Conservation (phyloP, 2,888 invertebrate species). For the Julus scanicus region DNA sequence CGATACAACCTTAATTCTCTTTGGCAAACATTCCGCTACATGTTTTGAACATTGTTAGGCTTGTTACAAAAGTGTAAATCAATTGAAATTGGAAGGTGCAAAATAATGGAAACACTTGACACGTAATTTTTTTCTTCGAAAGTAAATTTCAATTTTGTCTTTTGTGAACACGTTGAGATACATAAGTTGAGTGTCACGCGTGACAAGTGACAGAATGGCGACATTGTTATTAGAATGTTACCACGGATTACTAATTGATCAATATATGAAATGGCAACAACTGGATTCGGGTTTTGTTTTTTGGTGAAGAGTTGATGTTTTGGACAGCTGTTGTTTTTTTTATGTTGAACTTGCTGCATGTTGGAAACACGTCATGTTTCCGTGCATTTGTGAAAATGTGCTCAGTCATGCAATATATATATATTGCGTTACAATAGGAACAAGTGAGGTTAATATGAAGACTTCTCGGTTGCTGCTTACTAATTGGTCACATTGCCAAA, state of each 20-base stretch:
- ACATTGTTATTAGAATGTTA: not conserved
- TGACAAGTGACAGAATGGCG: not conserved
- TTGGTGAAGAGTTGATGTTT: not conserved
- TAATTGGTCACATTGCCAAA: slow-evolving; percentile 14
- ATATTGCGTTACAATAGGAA: slow-evolving; percentile 32
- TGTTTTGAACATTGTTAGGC: too few relatives aligned
- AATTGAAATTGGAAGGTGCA: too few relatives aligned
- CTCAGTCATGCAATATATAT: not conserved
- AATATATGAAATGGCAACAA: not conserved
- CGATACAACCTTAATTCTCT: too few relatives aligned
- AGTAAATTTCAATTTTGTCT: too few relatives aligned
- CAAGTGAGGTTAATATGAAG: slow-evolving; percentile 33
- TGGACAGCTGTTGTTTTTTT: not conserved
- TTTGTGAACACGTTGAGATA: not conserved
- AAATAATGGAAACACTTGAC: too few relatives aligned
- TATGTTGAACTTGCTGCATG: not conserved
- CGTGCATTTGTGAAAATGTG: not conserved
- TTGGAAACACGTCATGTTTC: not conserved
- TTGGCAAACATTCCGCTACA: too few relatives aligned
- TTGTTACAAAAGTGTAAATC: too few relatives aligned
- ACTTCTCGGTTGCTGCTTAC: slow-evolving; percentile 23
- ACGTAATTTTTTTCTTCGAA: too few relatives aligned
- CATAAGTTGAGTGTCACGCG: not conserved
- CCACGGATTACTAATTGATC: not conserved
- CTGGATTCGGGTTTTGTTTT: not conserved